Evolutionary conservation across 2,797 vertebrate species (phyloP).

Genomic region (Poeciliopsis paucimaculata): DNA sequence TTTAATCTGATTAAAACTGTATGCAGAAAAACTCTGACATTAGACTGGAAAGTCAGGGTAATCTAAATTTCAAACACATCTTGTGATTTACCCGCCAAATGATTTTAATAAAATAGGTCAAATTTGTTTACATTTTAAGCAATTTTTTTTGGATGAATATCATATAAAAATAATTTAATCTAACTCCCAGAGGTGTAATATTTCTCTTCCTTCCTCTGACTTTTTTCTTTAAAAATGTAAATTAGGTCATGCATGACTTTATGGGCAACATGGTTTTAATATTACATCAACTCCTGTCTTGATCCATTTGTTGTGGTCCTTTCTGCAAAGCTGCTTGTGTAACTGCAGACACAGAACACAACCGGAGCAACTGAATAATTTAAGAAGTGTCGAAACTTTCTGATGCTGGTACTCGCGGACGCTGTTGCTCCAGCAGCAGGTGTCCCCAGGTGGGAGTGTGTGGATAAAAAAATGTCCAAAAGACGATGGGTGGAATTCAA

Average conservation of each 20-base stretch:
- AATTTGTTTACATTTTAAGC: background rate
- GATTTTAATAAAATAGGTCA: background rate
- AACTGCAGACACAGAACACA: constrained; percentile 80
- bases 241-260: background rate
- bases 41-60: background rate
- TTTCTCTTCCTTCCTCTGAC: background rate
- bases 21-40: background rate
- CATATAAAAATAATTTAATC: background rate
- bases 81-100: background rate
- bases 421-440: constrained; percentile 29
- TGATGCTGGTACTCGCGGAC: constrained; percentile 60
- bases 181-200: background rate
- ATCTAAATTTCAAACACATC: background rate
- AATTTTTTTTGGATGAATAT: background rate
- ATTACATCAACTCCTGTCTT: constrained; percentile 26
- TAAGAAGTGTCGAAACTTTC: constrained; percentile 75
- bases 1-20: background rate
- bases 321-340: constrained; percentile 75
- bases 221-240: background rate
- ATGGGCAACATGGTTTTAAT: constrained; percentile 29
- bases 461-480: constrained; percentile 83
- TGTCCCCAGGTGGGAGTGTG: constrained; percentile 50
- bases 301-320: constrained; percentile 34
- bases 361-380: constrained; percentile 88
- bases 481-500: constrained; percentile 86